Conservation (phyloP, 2,113 vertebrate genomes). For the Morphnarchus princeps region DNA sequence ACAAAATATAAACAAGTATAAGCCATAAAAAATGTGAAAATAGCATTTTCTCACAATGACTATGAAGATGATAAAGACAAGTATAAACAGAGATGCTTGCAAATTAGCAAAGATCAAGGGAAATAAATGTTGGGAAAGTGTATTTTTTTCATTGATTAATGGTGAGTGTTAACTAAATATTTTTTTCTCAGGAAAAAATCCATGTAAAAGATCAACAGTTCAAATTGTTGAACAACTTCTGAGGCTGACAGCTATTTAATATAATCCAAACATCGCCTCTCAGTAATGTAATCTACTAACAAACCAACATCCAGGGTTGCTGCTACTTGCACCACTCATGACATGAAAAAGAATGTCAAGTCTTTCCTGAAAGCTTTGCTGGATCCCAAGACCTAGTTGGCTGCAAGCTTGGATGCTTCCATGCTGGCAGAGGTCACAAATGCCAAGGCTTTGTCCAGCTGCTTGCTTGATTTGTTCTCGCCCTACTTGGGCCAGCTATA, state of each 20-base stretch:
- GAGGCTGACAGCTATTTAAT: neutral
- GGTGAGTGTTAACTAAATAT: neutral
- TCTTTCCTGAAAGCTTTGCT: neutral
- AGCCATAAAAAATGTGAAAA: neutral
- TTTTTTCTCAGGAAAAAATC: neutral
- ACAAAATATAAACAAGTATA: neutral
- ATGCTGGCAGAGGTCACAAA: neutral
- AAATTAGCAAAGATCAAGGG: neutral
- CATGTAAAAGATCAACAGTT: neutral
- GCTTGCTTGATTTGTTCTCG: neutral
- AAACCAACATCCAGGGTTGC: neutral
- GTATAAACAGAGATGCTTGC: neutral
- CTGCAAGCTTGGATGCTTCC: constrained; percentile 2
- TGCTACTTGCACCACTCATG: neutral
- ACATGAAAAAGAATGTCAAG: neutral
- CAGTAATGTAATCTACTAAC: neutral
- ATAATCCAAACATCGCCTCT: neutral
- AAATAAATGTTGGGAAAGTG: neutral
- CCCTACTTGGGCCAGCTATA: neutral
- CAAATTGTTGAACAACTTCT: neutral
- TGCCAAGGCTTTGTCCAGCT: neutral
- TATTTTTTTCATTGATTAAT: neutral
- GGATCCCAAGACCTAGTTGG: constrained; percentile 6
- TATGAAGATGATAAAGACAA: neutral
- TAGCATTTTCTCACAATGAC: neutral